phyloP scores from a whole-genome alignment of 2,113 vertebrate genomes.

The Motacilla alba region DNA sequence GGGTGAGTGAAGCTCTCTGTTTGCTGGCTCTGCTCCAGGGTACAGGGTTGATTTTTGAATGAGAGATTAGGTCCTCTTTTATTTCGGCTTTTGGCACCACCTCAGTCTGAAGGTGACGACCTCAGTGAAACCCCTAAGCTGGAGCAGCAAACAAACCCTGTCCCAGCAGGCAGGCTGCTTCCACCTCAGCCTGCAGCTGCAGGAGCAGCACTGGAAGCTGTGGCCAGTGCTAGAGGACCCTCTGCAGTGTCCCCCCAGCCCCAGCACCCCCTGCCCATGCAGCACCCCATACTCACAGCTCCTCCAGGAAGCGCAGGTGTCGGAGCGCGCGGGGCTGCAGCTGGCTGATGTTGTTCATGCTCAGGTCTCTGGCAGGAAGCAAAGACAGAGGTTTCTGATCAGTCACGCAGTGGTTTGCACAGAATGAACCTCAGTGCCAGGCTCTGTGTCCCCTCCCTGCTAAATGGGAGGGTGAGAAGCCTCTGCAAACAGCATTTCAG shows the following conservation, averaged over 20 bases:
- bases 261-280: accelerated
- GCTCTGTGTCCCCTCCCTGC: not conserved
- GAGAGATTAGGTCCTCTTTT: not conserved
- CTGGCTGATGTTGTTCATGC: constrained; percentile 95
- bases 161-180: not conserved
- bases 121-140: not conserved
- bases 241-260: not conserved
- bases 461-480: not conserved
- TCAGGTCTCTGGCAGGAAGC: constrained; percentile 83
- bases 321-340: constrained; percentile 81
- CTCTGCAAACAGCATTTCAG: not conserved
- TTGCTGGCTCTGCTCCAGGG: not conserved
- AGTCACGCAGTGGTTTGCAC: not conserved
- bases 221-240: not conserved
- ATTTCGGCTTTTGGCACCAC: not conserved
- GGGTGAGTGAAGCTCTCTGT: not conserved
- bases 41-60: not conserved
- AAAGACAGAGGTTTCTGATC: not conserved
- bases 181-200: not conserved
- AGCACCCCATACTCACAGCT: constrained; percentile 83
- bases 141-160: not conserved
- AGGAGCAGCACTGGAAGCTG: not conserved
- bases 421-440: not conserved
- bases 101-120: not conserved
- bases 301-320: constrained; percentile 88